phyloP scores from a whole-genome alignment of 2,113 vertebrate genomes.

The Copsychus sechellarum region DNA sequence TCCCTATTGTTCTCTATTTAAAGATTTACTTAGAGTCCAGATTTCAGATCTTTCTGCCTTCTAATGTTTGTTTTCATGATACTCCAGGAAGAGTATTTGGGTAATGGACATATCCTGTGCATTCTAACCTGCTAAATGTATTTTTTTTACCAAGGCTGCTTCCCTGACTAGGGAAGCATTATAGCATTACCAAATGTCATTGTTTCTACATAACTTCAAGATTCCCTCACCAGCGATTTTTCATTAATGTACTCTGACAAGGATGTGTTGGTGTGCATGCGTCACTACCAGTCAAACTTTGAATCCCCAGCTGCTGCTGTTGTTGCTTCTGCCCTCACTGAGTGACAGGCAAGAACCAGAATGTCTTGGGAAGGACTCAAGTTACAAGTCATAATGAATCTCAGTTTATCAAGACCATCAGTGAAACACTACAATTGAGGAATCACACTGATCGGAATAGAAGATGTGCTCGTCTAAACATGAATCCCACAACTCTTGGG shows the following conservation, averaged over 20 bases:
- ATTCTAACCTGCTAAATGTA: neutral
- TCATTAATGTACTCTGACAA: neutral
- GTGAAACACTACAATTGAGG: neutral
- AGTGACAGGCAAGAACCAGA: neutral
- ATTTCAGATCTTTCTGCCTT: neutral
- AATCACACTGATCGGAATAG: neutral
- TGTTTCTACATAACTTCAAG: neutral
- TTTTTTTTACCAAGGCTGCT: constrained; percentile 5
- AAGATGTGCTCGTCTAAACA: neutral
- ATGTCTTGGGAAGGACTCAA: neutral
- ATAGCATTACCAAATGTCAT: neutral
- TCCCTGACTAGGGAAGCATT: neutral
- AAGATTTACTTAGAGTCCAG: neutral
- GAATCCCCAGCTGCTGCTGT: neutral
- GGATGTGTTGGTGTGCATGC: neutral
- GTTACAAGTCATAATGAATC: neutral
- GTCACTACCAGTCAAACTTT: neutral
- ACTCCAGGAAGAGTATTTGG: neutral
- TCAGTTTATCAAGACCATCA: neutral
- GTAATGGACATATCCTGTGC: neutral
- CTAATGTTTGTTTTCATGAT: neutral
- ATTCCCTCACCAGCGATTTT: neutral
- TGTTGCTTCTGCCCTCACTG: neutral
- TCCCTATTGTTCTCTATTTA: neutral
- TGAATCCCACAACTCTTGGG: neutral